phyloP scores from a whole-genome alignment of 2,113 vertebrate species.

The Megatriorchis doriae region DNA sequence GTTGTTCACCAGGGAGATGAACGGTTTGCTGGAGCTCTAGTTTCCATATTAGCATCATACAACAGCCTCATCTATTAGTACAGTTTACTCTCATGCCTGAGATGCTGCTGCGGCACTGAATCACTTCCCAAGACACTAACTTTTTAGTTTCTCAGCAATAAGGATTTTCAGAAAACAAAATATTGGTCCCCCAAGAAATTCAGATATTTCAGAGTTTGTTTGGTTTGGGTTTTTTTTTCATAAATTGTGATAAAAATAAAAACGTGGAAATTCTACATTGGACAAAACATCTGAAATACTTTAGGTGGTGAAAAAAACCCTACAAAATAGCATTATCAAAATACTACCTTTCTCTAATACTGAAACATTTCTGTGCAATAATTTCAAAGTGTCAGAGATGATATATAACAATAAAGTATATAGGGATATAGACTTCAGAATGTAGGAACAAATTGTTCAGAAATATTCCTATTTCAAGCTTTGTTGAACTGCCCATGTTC shows the following conservation, averaged over 20 bases:
- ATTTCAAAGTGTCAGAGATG: slow-evolving; percentile 26
- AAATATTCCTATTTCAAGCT: slow-evolving; percentile 36
- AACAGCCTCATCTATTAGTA: neutral
- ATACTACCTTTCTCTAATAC: neutral
- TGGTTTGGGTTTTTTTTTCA: neutral
- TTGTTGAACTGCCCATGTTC: slow-evolving; percentile 12
- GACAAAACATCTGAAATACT: neutral
- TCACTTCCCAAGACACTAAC: slow-evolving; percentile 21
- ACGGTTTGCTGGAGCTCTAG: slow-evolving; percentile 16
- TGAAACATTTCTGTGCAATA: neutral
- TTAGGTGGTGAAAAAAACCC: neutral
- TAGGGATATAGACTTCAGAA: neutral
- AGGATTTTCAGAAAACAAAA: neutral
- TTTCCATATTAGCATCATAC: slow-evolving; percentile 2
- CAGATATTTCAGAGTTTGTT: neutral
- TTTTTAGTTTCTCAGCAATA: slow-evolving; percentile 18
- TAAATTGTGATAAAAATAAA: slow-evolving; percentile 8
- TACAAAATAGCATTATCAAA: neutral
- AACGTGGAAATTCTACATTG: neutral
- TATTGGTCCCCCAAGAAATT: slow-evolving; percentile 16
- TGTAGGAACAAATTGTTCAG: slow-evolving; percentile 52
- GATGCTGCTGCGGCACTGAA: slow-evolving; percentile 1
- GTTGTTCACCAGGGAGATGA: slow-evolving; percentile 36
- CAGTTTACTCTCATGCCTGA: neutral
- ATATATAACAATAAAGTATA: slow-evolving; percentile 35